phyloP scores from a whole-genome alignment of 2,113 vertebrate species.

The Felis catus region F.catus_Fca126_mat1.0 CM031415.1:148413001-148413500 shows the following conservation, averaged over 20 bases:
- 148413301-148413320: background rate
- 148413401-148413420: conserved; percentile 36
- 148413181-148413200: no score
- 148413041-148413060: conserved; percentile 29
- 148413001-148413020: background rate
- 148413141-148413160: no score
- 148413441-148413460: conserved; percentile 51
- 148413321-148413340: background rate
- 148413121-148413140: no score
- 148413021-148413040: background rate
- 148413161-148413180: no score
- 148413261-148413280: background rate
- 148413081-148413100: no score
- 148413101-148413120: no score
- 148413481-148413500: conserved; percentile 28
- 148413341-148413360: background rate
- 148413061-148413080: no score
- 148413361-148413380: background rate
- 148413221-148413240: no score
- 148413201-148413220: no score
- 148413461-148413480: background rate
- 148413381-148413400: background rate
- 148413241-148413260: no score
- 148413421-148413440: background rate
- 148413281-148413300: conserved; percentile 16